phyloP scores from a whole-genome alignment of 2,888 invertebrate species.

The Polietes domitor region DNA sequence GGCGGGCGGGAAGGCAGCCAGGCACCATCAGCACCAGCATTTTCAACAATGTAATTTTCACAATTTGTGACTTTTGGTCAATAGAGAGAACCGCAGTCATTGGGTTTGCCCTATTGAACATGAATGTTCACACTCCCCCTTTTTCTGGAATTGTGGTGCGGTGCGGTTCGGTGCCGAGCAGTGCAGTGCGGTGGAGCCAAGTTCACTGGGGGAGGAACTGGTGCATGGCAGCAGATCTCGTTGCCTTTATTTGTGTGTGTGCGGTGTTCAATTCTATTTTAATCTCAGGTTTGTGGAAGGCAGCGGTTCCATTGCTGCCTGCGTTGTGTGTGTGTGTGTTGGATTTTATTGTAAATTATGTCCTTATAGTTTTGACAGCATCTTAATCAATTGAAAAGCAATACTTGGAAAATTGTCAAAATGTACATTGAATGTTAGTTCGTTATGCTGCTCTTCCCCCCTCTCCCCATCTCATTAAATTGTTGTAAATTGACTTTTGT shows the following conservation, averaged over 20 bases:
- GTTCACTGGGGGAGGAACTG: background rate
- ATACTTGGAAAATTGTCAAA: conserved; percentile 10
- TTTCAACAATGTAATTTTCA: conserved; percentile 54
- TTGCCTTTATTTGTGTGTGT: background rate
- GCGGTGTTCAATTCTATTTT: conserved; percentile 32
- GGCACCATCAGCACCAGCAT: background rate
- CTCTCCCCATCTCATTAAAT: background rate
- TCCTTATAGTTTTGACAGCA: conserved; percentile 29
- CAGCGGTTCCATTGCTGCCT: background rate
- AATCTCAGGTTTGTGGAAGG: conserved; percentile 4
- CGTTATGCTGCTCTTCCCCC: too few species aligned
- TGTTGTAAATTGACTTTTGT: conserved; percentile 1
- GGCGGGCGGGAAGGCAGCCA: background rate
- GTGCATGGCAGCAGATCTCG: background rate
- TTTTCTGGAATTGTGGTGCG: background rate
- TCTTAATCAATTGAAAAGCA: conserved; percentile 26
- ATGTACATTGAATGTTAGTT: conserved; percentile 7
- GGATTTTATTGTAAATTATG: conserved; percentile 9
- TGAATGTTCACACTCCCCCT: conserved; percentile 23
- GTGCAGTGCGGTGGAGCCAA: too few species aligned
- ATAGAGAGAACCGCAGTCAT: conserved; percentile 45
- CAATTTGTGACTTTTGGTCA: conserved; percentile 59
- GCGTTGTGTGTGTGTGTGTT: background rate
- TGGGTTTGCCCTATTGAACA: conserved; percentile 48
- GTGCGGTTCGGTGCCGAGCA: background rate